Conservation (phyloP, 2,888 invertebrate genomes). For the Congeria kusceri region DNA sequence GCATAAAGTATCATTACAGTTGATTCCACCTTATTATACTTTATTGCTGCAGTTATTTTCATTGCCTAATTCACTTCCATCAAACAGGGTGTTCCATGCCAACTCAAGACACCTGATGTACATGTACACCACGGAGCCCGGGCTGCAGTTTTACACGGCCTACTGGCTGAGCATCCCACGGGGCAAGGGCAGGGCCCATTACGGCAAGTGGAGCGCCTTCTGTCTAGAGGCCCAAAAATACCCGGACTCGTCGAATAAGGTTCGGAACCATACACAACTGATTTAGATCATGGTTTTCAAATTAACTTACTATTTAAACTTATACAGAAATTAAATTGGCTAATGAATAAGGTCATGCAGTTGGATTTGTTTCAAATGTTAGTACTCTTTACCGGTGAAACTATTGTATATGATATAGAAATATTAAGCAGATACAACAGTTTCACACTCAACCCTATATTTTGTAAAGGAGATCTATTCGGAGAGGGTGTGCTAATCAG, state of each 20-base stretch:
- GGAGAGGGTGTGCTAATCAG: too few species aligned
- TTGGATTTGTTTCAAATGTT: neutral
- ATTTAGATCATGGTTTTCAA: too few species aligned
- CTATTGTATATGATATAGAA: too few species aligned
- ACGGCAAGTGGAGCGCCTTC: slow-evolving; percentile 92
- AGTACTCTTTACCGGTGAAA: neutral
- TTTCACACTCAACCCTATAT: too few species aligned
- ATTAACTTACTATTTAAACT: too few species aligned
- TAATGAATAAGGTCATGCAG: too few species aligned
- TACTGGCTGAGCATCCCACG: slow-evolving; percentile 88
- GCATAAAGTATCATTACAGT: too few species aligned
- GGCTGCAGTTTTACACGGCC: slow-evolving; percentile 95
- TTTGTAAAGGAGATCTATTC: too few species aligned
- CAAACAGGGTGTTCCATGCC: slow-evolving; percentile 77
- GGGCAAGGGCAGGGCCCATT: slow-evolving; percentile 91
- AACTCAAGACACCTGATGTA: slow-evolving; percentile 90
- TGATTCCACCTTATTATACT: too few species aligned
- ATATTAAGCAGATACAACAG: too few species aligned
- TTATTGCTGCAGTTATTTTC: neutral
- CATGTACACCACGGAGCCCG: slow-evolving; percentile 94
- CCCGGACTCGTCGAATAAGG: slow-evolving; percentile 93
- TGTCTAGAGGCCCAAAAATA: slow-evolving; percentile 97
- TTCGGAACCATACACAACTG: slow-evolving; percentile 31
- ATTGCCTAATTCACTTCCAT: neutral
- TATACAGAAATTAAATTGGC: too few species aligned